Evolutionary conservation across 2,888 invertebrate species (phyloP).

Genomic region (Pherbina coryleti): DNA sequence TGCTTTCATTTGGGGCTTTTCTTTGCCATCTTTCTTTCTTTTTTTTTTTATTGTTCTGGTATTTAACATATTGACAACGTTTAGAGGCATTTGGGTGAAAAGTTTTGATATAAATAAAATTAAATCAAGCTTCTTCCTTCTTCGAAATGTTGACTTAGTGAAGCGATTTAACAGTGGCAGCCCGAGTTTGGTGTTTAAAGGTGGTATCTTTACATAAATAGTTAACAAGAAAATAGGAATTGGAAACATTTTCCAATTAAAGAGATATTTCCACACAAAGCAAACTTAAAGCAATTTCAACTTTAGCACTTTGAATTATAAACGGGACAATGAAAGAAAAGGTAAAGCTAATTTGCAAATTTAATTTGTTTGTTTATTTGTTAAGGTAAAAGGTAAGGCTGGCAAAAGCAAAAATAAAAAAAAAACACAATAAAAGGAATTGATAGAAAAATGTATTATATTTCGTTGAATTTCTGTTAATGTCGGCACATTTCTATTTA

Average conservation of each 20-base stretch:
- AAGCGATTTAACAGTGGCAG: neutral
- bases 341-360: neutral
- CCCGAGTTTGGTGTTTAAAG: neutral
- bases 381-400: too few species aligned
- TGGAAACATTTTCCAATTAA: too few species aligned
- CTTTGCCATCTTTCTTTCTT: neutral
- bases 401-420: too few species aligned
- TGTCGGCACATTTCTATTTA: too few species aligned
- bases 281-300: too few species aligned
- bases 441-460: too few species aligned
- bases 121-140: neutral
- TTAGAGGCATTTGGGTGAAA: neutral
- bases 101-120: slow-evolving; percentile 10
- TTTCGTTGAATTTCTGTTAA: too few species aligned
- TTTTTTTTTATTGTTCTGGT: neutral
- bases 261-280: too few species aligned
- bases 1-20: neutral
- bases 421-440: too few species aligned
- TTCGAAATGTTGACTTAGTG: neutral
- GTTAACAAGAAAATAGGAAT: too few species aligned
- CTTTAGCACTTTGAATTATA: neutral
- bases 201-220: too few species aligned
- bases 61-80: neutral
- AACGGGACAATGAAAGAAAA: neutral
- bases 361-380: neutral